Evolutionary conservation across 2,888 invertebrate genomes (phyloP).

Genomic region (Tetranychus piercei): DNA sequence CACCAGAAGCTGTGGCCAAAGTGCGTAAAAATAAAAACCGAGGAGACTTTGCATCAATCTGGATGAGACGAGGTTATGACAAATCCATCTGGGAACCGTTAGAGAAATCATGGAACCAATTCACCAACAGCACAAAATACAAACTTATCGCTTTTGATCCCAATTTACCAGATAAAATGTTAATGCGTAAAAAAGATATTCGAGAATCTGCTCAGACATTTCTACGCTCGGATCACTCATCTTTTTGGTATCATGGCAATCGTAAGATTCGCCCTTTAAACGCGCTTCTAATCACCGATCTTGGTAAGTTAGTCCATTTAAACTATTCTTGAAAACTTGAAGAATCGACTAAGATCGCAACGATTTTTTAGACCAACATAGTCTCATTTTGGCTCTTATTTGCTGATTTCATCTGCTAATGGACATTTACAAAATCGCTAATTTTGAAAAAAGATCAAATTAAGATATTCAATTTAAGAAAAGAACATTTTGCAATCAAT

Average conservation of each 20-base stretch:
- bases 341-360: not conserved
- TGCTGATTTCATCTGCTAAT: not conserved
- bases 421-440: not conserved
- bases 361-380: not conserved
- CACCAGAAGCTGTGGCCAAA: conserved; percentile 12
- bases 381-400: not conserved
- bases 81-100: conserved; percentile 15
- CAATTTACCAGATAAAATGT: conserved; percentile 12
- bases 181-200: conserved; percentile 13
- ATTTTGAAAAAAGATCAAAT: too few species aligned
- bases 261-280: conserved; percentile 28
- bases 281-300: conserved; percentile 33
- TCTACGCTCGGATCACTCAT: conserved; percentile 32
- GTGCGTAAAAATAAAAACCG: conserved; percentile 13
- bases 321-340: not conserved
- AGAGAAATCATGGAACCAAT: conserved; percentile 17
- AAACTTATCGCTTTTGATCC: conserved; percentile 18
- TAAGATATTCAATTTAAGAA: too few species aligned
- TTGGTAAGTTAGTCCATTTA: conserved; percentile 36
- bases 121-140: not conserved
- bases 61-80: conserved; percentile 19
- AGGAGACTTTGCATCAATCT: conserved; percentile 20
- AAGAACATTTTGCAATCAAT: too few species aligned
- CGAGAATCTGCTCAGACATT: conserved; percentile 24
- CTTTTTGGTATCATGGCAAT: conserved; percentile 32